phyloP scores from a whole-genome alignment of 2,797 vertebrate species.

The Periophthalmus magnuspinnatus region DNA sequence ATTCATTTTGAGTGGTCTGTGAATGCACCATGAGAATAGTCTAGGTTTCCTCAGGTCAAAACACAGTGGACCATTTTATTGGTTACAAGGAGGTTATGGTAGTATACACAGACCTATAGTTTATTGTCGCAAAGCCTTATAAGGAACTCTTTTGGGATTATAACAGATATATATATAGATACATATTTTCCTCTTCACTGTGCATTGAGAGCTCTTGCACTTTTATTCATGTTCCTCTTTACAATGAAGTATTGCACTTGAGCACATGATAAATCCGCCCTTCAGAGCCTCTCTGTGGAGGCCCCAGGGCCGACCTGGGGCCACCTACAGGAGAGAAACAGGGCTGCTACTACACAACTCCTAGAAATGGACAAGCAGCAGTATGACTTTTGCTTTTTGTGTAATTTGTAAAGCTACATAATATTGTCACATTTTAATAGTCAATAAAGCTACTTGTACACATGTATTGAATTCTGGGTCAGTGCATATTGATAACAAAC shows the following conservation, averaged over 20 bases:
- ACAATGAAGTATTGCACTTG: constrained; percentile 8
- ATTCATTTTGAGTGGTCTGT: not conserved
- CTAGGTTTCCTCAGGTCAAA: not conserved
- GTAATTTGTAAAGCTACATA: not conserved
- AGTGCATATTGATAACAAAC: too few relatives aligned
- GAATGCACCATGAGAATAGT: not conserved
- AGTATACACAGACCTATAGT: not conserved
- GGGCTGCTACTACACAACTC: not conserved
- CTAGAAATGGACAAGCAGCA: not conserved
- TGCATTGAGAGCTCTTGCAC: not conserved
- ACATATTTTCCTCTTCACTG: constrained; percentile 6
- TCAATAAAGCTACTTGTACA: too few relatives aligned
- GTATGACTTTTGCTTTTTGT: not conserved
- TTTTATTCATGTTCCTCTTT: not conserved
- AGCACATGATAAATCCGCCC: not conserved
- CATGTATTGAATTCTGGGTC: too few relatives aligned
- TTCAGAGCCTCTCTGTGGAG: constrained; percentile 4
- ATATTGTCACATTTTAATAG: too few relatives aligned
- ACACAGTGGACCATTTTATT: constrained; percentile 1
- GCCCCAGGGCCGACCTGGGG: constrained; percentile 4
- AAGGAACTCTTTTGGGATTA: not conserved
- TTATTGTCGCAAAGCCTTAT: not conserved
- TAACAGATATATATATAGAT: not conserved
- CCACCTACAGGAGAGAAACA: not conserved
- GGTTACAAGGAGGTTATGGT: not conserved